Percentiles rank a stretch among this genome's conserved stretches.
Conservation (phyloP, 2,797 vertebrate genomes). For the Masticophis lateralis region DNA sequence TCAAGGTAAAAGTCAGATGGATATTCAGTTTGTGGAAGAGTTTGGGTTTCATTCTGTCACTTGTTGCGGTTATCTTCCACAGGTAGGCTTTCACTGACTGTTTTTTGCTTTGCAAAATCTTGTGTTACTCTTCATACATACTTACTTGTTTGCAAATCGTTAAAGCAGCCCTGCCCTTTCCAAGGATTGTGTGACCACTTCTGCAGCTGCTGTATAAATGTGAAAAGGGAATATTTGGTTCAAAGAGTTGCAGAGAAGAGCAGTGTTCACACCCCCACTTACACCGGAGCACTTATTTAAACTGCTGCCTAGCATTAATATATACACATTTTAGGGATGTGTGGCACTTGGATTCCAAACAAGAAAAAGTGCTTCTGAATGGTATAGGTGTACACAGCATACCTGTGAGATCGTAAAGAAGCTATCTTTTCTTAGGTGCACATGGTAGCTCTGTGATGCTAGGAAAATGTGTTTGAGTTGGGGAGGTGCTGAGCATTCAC, state of each 20-base stretch:
- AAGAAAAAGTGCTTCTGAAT: neutral
- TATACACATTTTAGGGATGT: neutral
- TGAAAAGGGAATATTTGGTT: neutral
- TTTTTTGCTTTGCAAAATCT: neutral
- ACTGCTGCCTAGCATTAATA: neutral
- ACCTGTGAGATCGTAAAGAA: neutral
- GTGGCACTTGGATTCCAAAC: neutral
- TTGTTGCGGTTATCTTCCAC: conserved; percentile 91
- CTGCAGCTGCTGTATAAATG: neutral
- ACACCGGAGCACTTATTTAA: neutral
- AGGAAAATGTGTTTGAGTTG: neutral
- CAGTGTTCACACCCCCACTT: neutral
- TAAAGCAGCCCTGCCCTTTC: neutral
- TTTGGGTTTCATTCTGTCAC: conserved; percentile 88
- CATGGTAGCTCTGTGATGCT: neutral
- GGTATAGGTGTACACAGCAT: neutral
- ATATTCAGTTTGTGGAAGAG: conserved; percentile 71
- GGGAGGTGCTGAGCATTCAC: neutral
- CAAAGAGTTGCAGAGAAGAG: neutral
- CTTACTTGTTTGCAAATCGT: neutral
- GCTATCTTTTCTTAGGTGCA: neutral
- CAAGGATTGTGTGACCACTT: neutral
- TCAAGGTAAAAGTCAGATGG: conserved; percentile 82
- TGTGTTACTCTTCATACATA: neutral
- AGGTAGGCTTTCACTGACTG: conserved; percentile 73